Evolutionary conservation across 2,888 invertebrate genomes (phyloP).

Genomic region (Willowsia nigromaculata): DNA sequence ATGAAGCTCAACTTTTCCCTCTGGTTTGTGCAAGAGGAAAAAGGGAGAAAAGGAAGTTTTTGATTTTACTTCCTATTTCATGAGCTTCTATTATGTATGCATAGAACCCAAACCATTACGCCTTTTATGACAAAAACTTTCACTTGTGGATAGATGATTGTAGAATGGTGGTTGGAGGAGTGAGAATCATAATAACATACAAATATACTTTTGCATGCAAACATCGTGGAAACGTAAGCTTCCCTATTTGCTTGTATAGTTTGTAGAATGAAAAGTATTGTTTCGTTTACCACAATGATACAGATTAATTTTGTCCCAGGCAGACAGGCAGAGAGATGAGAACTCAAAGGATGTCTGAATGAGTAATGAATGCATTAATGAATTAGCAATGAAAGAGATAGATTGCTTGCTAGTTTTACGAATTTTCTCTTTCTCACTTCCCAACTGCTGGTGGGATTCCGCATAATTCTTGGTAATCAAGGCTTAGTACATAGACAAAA

Average conservation of each 20-base stretch:
- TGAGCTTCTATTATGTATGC: conserved; percentile 39
- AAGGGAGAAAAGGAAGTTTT: conserved; percentile 14
- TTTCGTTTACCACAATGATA: conserved; percentile 38
- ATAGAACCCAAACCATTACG: conserved; percentile 9
- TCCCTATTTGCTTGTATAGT: not conserved
- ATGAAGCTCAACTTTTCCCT: not conserved
- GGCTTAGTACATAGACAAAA: conserved; percentile 15
- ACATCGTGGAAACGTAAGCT: not conserved
- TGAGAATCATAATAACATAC: not conserved
- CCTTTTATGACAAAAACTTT: conserved; percentile 54
- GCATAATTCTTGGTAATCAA: not conserved
- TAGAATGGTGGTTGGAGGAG: not conserved
- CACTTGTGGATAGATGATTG: conserved; percentile 12
- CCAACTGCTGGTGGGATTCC: not conserved
- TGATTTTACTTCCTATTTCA: conserved; percentile 54
- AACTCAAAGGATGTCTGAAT: conserved; percentile 64
- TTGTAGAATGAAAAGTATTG: conserved; percentile 19
- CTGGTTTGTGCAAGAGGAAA: not conserved
- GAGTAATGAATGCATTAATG: conserved; percentile 71
- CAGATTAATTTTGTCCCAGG: conserved; percentile 60
- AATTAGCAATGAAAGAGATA: conserved; percentile 65
- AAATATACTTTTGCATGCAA: not conserved
- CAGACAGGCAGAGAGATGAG: conserved; percentile 38
- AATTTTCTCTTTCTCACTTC: not conserved
- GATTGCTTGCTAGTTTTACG: conserved; percentile 48